Evolutionary conservation across 2,888 invertebrate species (phyloP).

Genomic region (Polyploca ridens): DNA sequence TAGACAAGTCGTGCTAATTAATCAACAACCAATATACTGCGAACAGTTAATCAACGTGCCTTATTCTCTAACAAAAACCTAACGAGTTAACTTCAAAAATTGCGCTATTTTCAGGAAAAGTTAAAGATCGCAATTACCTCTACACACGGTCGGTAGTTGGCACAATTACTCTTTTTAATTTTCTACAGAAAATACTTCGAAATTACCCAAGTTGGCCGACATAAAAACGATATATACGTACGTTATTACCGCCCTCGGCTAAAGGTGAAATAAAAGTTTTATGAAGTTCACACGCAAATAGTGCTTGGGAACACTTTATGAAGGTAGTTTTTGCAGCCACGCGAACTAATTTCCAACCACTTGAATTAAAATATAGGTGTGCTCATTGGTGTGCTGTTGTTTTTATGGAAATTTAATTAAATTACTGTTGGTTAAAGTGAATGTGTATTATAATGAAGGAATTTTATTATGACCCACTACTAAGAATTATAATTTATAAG

Average conservation of each 20-base stretch:
- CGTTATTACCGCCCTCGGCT: conserved; percentile 21
- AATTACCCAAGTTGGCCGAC: conserved; percentile 9
- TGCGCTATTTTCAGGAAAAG: conserved; percentile 5
- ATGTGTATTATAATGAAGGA: background rate
- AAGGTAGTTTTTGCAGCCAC: conserved; percentile 13
- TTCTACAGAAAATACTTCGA: conserved; percentile 13
- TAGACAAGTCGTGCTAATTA: too few species aligned
- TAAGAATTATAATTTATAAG: background rate
- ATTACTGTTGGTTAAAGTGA: background rate
- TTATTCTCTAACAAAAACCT: background rate
- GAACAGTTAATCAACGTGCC: background rate
- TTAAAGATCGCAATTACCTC: conserved; percentile 7
- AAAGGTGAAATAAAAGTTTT: conserved; percentile 17
- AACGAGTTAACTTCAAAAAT: conserved; percentile 1
- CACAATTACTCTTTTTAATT: conserved; percentile 12
- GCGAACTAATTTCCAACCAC: conserved; percentile 12
- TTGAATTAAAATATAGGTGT: background rate
- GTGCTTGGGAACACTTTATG: conserved; percentile 17
- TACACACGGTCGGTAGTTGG: conserved; percentile 10
- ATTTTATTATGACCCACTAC: background rate
- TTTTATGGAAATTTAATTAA: conserved; percentile 7
- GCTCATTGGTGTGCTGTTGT: conserved; percentile 2
- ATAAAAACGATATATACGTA: conserved; percentile 17
- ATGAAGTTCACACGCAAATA: conserved; percentile 25
- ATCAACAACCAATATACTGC: too few species aligned